These are phyloP conservation scores for Brachypodius melanocephalos DNA, from an alignment of 2,113 vertebrate species.

Conservation along the genomic window DNA sequence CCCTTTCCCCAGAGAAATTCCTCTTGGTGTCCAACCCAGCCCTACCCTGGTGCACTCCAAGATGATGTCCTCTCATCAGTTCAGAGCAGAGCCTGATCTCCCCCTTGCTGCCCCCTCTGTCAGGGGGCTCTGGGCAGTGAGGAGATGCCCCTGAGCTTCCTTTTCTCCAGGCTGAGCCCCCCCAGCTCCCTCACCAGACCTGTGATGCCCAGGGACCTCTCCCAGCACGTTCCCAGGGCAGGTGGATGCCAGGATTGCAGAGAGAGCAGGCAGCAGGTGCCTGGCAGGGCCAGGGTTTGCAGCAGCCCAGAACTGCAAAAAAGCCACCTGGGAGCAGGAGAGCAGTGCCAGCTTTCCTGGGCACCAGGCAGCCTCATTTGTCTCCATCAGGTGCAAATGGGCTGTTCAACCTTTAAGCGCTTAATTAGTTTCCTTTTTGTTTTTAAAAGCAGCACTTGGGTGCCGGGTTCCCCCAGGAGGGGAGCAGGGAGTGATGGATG, in stretches of 20 bases:
- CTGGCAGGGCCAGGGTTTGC: not conserved
- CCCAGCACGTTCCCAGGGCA: rapidly evolving
- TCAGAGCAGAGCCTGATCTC: not conserved
- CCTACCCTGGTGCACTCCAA: not conserved
- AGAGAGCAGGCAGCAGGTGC: not conserved
- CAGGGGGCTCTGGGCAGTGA: not conserved
- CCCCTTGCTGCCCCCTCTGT: not conserved
- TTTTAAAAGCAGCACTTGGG: conserved; percentile 1
- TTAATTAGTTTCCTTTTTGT: conserved; percentile 52
- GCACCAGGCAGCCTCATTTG: not conserved
- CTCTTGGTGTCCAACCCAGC: not conserved
- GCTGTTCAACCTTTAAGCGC: conserved; percentile 35
- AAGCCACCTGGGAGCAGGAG: not conserved
- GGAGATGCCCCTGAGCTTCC: rapidly evolving
- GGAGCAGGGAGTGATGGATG: not conserved
- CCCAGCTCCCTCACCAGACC: rapidly evolving
- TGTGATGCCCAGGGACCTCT: not conserved
- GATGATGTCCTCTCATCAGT: rapidly evolving
- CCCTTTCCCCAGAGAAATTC: not conserved
- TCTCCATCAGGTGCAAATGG: conserved; percentile 34
- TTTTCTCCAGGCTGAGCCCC: not conserved
- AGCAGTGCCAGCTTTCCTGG: not conserved
- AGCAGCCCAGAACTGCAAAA: not conserved
- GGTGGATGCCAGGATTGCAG: not conserved
- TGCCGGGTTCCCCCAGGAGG: not conserved